Evolutionary conservation across 2,797 vertebrate species (phyloP).

Genomic region (Glyptemys insculpta): DNA sequence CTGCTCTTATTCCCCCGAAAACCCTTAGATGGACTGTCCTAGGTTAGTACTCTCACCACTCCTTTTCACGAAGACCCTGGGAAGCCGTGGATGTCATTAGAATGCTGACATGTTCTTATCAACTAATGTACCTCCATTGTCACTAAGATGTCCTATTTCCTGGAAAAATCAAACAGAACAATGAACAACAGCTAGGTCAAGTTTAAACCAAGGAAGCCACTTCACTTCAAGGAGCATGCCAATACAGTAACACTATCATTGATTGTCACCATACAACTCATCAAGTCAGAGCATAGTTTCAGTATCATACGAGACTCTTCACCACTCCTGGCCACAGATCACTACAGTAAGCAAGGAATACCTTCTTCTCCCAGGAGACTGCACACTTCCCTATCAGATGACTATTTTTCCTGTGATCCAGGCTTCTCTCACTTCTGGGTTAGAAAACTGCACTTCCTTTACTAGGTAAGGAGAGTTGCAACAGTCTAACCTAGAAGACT

Average conservation of each 20-base stretch:
- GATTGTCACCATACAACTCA: conserved; percentile 4
- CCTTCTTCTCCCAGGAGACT: not conserved
- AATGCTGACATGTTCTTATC: not conserved
- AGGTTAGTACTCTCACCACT: conserved; percentile 22
- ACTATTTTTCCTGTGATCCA: not conserved
- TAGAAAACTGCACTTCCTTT: not conserved
- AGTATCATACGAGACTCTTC: not conserved
- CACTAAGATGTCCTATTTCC: not conserved
- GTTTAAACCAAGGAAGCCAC: not conserved
- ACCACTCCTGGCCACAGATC: not conserved
- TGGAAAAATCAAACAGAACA: conserved; percentile 10
- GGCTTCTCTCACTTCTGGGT: not conserved
- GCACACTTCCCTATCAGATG: not conserved
- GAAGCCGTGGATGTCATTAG: not conserved
- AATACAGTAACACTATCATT: not conserved
- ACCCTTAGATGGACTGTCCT: conserved; percentile 33
- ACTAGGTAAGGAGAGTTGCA: not conserved
- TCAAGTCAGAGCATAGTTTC: not conserved
- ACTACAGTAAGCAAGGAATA: not conserved
- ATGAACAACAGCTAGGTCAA: not conserved
- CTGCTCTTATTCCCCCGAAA: conserved; percentile 26
- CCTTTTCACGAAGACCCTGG: conserved; percentile 38
- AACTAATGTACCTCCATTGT: conserved; percentile 58
- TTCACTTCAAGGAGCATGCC: not conserved
- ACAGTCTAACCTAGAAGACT: not conserved